Percentiles rank a stretch among this genome's conserved stretches.
These are phyloP conservation scores for Nothoprocta pentlandii DNA, from an alignment of 2,113 vertebrate species.

Conservation along the genomic window DNA sequence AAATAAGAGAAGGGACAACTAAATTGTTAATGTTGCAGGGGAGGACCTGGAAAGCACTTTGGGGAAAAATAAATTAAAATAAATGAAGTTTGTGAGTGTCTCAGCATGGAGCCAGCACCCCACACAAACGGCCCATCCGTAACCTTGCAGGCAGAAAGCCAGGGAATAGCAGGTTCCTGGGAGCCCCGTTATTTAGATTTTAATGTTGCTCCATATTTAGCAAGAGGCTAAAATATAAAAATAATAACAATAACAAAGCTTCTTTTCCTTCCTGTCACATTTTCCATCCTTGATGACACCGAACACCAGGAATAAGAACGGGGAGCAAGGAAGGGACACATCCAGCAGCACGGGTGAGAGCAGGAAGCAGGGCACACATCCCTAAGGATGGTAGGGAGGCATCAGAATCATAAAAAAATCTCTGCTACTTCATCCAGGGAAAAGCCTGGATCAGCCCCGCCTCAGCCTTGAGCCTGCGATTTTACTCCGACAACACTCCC, in stretches of 20 bases:
- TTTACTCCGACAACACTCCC: too few species aligned
- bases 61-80: neutral
- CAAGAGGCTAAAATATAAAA: constrained; percentile 2
- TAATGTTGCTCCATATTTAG: constrained; percentile 70
- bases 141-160: neutral
- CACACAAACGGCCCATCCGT: constrained; percentile 50
- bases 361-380: neutral
- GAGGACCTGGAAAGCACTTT: neutral
- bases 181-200: constrained; percentile 61
- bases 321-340: neutral
- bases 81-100: constrained; percentile 49
- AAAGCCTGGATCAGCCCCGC: too few species aligned
- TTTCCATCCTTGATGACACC: constrained; percentile 72
- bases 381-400: too few species aligned
- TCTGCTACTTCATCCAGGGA: too few species aligned
- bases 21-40: neutral
- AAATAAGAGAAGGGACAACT: neutral
- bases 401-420: too few species aligned
- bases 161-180: neutral
- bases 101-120: neutral
- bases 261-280: constrained; percentile 77
- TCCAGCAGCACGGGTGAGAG: neutral
- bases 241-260: neutral
- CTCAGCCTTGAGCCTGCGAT: too few species aligned
- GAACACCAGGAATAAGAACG: constrained; percentile 45